Conservation (phyloP, 2,797 vertebrate genomes). For the Carapus acus region DNA sequence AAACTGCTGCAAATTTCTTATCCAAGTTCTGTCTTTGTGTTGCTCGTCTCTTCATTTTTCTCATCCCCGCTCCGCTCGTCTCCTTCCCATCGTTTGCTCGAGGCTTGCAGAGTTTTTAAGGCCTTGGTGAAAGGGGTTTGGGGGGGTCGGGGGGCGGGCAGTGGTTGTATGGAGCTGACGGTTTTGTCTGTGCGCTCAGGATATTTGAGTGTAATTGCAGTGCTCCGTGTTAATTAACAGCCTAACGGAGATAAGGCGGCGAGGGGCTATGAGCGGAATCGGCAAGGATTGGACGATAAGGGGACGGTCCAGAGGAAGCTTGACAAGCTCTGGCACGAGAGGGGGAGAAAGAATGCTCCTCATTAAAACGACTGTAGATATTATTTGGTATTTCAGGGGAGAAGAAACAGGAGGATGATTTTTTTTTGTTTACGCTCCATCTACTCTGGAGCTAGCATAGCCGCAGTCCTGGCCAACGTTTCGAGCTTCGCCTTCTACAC, state of each 20-base stretch:
- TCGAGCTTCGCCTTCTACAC: too few species aligned
- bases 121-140: conserved; percentile 27
- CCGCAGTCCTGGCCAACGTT: too few species aligned
- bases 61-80: conserved; percentile 32
- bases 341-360: too few species aligned
- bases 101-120: conserved; percentile 53
- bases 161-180: conserved; percentile 53
- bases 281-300: too few species aligned
- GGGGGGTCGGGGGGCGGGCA: too few species aligned
- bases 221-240: conserved; percentile 71
- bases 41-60: conserved; percentile 39
- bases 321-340: too few species aligned
- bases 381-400: too few species aligned
- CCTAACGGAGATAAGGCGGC: conserved; percentile 64
- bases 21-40: conserved; percentile 59
- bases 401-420: too few species aligned
- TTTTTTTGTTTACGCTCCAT: too few species aligned
- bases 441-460: too few species aligned
- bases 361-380: too few species aligned
- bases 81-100: conserved; percentile 49
- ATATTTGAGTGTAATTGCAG: conserved; percentile 72
- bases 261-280: conserved; percentile 53
- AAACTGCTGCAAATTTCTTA: conserved; percentile 57
- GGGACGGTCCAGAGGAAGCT: too few species aligned
- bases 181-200: conserved; percentile 67